A percentile compares a stretch with the other conserved stretches of the same genome.
Evolutionary conservation across 2,888 invertebrate genomes (phyloP).

Genomic region (Pomacea canaliculata): DNA sequence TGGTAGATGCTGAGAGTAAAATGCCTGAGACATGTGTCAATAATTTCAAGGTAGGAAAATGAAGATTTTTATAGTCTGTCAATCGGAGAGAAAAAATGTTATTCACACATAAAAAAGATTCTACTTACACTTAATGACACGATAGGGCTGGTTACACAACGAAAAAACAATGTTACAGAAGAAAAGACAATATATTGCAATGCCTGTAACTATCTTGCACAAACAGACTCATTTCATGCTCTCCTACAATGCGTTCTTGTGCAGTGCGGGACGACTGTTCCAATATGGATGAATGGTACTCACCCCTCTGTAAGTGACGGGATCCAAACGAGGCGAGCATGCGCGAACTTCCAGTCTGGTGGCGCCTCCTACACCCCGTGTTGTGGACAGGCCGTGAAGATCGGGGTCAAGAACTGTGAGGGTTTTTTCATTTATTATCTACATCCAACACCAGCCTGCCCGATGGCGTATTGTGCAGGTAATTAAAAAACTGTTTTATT

Average conservation of each 20-base stretch:
- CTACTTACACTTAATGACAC: too few relatives aligned
- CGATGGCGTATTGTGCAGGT: constrained; percentile 25
- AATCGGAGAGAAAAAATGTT: too few relatives aligned
- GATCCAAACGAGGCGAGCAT: constrained; percentile 15
- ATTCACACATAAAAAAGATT: too few relatives aligned
- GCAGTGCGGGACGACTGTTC: constrained; percentile 30
- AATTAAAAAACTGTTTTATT: too few relatives aligned
- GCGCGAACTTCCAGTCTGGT: constrained; percentile 16
- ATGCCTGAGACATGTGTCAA: too few relatives aligned
- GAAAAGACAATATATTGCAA: too few relatives aligned
- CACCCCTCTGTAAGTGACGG: constrained; percentile 22
- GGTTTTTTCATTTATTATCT: constrained; percentile 22
- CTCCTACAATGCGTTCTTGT: neutral
- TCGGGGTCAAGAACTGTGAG: constrained; percentile 23
- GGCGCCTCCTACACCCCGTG: neutral
- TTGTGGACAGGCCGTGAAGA: constrained; percentile 16
- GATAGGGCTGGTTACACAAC: too few relatives aligned
- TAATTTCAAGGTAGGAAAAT: too few relatives aligned
- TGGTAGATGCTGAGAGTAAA: too few relatives aligned
- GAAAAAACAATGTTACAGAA: too few relatives aligned
- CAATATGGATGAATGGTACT: constrained; percentile 33
- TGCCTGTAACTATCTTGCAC: too few relatives aligned
- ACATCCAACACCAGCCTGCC: constrained; percentile 16
- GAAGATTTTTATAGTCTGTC: too few relatives aligned
- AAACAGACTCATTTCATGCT: neutral